Evolutionary conservation across 2,888 invertebrate genomes (phyloP).

Genomic region (Baccha elongata): DNA sequence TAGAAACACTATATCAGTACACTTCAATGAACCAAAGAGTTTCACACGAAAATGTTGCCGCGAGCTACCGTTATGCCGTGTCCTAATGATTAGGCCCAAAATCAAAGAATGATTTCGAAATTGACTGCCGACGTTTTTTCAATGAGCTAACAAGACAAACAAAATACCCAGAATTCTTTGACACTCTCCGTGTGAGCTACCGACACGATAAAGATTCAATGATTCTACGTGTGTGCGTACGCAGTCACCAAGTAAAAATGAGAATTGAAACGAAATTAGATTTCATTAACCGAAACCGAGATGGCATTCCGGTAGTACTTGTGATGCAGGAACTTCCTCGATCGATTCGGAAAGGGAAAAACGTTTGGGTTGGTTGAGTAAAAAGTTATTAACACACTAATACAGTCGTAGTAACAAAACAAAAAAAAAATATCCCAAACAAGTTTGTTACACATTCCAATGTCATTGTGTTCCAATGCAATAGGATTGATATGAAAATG

Average conservation of each 20-base stretch:
- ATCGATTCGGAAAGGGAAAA: slow-evolving; percentile 48
- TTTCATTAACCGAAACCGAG: slow-evolving; percentile 66
- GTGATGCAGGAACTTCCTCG: slow-evolving; percentile 64
- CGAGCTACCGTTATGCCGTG: slow-evolving; percentile 74
- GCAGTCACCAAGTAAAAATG: slow-evolving; percentile 64
- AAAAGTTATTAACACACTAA: slow-evolving; percentile 71
- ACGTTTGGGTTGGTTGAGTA: slow-evolving; percentile 70
- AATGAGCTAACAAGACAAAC: slow-evolving; percentile 73
- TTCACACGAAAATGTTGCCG: slow-evolving; percentile 44
- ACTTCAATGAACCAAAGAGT: slow-evolving; percentile 28
- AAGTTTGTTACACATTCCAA: slow-evolving; percentile 44
- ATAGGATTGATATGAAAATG: slow-evolving; percentile 22
- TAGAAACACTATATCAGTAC: slow-evolving; percentile 14
- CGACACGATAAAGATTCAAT: slow-evolving; percentile 44
- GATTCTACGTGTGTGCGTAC: slow-evolving; percentile 63
- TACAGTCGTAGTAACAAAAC: slow-evolving; percentile 40
- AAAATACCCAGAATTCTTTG: slow-evolving; percentile 49
- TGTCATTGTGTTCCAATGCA: slow-evolving; percentile 45
- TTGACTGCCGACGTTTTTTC: slow-evolving; percentile 77
- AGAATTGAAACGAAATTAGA: slow-evolving; percentile 71
- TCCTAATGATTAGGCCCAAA: slow-evolving; percentile 81
- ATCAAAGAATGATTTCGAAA: slow-evolving; percentile 81
- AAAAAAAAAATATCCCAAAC: slow-evolving; percentile 42
- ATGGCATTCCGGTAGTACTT: slow-evolving; percentile 35
- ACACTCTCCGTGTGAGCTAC: slow-evolving; percentile 53